phyloP scores from a whole-genome alignment of 2,113 vertebrate genomes.

The Calidris pugnax region DNA sequence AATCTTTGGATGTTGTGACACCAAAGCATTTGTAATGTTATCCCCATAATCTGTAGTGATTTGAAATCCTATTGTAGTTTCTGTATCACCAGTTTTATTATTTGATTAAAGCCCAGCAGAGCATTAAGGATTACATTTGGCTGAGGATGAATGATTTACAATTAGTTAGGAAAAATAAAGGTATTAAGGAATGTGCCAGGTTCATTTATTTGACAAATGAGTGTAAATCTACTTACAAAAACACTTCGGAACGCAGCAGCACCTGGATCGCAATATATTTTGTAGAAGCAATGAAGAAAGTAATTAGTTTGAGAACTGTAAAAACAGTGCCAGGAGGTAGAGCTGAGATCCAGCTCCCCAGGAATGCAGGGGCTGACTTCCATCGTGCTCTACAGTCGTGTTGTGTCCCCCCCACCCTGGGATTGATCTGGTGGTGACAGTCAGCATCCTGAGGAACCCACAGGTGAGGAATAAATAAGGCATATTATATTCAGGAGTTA shows the following conservation, averaged over 20 bases:
- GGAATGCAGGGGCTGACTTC: background rate
- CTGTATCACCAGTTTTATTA: conserved; percentile 36
- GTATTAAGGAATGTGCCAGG: conserved; percentile 30
- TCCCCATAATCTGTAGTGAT: conserved; percentile 29
- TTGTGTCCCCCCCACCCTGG: background rate
- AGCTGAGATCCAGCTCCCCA: background rate
- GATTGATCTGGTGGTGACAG: background rate
- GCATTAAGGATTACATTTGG: conserved; percentile 49
- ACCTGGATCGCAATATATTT: background rate
- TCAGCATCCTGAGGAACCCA: background rate
- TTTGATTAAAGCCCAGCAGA: conserved; percentile 39
- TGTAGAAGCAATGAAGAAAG: background rate
- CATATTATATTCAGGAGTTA: background rate
- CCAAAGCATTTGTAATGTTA: conserved; percentile 1
- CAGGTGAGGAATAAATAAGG: background rate
- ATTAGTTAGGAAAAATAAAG: conserved; percentile 33
- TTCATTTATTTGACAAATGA: conserved; percentile 46
- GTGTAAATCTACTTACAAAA: background rate
- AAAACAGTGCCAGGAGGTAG: background rate
- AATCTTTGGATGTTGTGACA: background rate
- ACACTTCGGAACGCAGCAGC: background rate
- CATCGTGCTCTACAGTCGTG: background rate
- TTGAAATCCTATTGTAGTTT: conserved; percentile 40
- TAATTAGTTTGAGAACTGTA: background rate
- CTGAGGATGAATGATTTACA: conserved; percentile 36